Percentiles rank a stretch among this genome's conserved stretches.
Conservation (phyloP, 2,797 vertebrate species). For the Cottoperca gobio region DNA sequence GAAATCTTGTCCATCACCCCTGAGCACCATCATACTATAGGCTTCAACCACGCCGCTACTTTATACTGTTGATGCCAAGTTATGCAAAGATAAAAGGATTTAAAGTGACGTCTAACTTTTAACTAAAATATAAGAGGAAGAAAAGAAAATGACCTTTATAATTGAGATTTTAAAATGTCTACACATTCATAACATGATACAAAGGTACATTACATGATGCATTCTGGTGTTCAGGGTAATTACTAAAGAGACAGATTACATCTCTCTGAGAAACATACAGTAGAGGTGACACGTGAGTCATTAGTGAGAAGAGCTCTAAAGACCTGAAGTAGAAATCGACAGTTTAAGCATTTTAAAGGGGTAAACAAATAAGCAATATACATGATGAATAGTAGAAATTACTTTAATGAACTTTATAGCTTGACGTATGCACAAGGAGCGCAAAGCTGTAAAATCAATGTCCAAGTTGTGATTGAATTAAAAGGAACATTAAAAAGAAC, state of each 20-base stretch:
- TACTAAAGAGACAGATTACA: neutral
- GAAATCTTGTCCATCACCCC: neutral
- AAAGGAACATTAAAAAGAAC: neutral
- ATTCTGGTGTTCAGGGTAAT: neutral
- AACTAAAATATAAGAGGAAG: neutral
- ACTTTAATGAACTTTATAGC: neutral
- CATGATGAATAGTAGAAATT: neutral
- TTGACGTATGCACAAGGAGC: neutral
- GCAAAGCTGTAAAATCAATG: conserved; percentile 1
- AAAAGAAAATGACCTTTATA: neutral
- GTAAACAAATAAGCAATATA: neutral
- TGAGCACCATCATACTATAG: neutral
- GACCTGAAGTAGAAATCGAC: neutral
- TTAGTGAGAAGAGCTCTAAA: neutral
- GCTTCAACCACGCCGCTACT: neutral
- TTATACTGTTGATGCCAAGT: neutral
- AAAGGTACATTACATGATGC: neutral
- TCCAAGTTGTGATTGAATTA: neutral
- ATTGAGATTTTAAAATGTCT: neutral
- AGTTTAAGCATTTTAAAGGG: neutral
- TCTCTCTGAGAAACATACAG: neutral
- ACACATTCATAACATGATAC: neutral
- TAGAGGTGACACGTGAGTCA: neutral
- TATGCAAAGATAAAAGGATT: neutral
- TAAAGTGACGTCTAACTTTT: neutral